Evolutionary conservation across 2,113 vertebrate genomes (phyloP), one percentile per base, ranked within the genome.

Genomic region (Verasper variegatus): DNA sequence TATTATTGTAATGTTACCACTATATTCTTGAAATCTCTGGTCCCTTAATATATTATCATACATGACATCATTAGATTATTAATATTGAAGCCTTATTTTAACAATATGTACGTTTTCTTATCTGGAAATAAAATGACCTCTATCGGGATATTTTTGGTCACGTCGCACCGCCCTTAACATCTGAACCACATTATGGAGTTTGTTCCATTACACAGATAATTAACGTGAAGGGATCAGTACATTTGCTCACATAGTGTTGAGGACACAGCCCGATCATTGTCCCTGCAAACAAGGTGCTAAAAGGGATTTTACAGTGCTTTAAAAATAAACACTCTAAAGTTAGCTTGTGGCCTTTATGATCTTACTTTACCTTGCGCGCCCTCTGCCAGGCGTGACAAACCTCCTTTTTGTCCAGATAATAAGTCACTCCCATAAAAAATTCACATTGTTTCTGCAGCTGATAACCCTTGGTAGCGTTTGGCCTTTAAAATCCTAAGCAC

Each of bases 401-500:
- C 68, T 85, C 54, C 76, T 84, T 56, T 90, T 87, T 80, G 83
- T 84, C 66, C 3, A 5, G 75, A 86, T 89, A 90, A 91, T 91
- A 91, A 92, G 89, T 90, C 82, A 74, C 76, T 70, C 60, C 80
- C 78, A 85, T 91, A 84, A 88, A 91, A 88, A 83, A 87, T 82
- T 86, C 79, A 57, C 81, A 91, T 92, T 91, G 91, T 92, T 92
- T 90, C 83, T 75, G 81, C 73, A 11, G 83, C 90, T 62, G 90
- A 92, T 92, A 93, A 93, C 89, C 88, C 56, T 74, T 82, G 76
- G 86, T 86, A 84, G 87, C 76, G 80, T 90, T 84, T 91, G 90
- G 89, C 89, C 91, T 93, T 93, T 91, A 91, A 92, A 92, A 90
- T 87, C 84, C 84, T 51, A 42, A 78, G 83, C 86, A 85, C 84